Base-by-base conservation (phyloP, 2,113 vertebrate species). In the Mungos mungo region DNA sequence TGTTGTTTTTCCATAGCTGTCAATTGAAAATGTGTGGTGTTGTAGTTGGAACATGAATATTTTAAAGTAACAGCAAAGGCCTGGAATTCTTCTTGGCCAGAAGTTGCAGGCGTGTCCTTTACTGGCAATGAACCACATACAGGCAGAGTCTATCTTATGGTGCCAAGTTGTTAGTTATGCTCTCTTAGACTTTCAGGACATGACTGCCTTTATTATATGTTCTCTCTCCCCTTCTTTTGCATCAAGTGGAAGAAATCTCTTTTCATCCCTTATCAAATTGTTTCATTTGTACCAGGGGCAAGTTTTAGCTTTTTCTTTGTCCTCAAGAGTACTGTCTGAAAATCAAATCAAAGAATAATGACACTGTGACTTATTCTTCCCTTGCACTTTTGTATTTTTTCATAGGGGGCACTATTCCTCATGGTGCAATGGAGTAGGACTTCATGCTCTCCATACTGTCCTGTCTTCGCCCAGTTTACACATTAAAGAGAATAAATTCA, bases 31-130 rank as follows among this genome's bases (percentile, higher is more conserved):
- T 98, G 97, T 96, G 83, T n/a, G 41, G 45, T 95, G 92, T 90
- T 97, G 85, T 90, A 88, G 90, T 81, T 97, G 92, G 95, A 97
- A 97, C 96, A 98, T 97, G 88, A 97, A 98, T 98, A 97, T 98
- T 98, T 98, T 97, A 96, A 97, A 96, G 88, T 89, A 95, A 71
- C 12, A 96, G 85, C 94, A 88, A 98, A 95, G 96, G 97, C 95
- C 87, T 98, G 54, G 95, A 97, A 98, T 96, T 97, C 95, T 96
- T 98, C 94, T 96, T 96, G 95, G 97, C 84, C 94, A 89, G 90
- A 7, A 16, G 66, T 96, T 97, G 86, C 91, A 98, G 85, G 82
- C 95, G 87, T 97, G 93, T 96, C 95, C 93, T 93, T 98, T 96
- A 52, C 95, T 98, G 97, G 97, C 98, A 98, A 69, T 74, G 89